These are phyloP conservation scores for Polia nebulosa DNA, from an alignment of 2,888 invertebrate genomes.

Conservation along the genomic window DNA sequence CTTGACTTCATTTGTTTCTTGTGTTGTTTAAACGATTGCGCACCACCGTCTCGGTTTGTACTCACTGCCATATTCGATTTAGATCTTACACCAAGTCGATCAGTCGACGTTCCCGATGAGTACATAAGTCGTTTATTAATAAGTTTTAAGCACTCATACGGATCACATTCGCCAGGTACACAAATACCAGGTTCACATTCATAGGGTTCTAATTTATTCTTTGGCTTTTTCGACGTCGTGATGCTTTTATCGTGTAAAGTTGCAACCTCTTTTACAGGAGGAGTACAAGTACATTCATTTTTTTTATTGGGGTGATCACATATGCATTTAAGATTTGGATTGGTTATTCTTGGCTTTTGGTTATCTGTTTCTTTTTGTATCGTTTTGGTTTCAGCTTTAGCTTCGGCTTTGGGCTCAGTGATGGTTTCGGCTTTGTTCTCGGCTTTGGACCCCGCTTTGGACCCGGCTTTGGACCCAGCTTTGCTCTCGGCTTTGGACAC, in stretches of 20 bases:
- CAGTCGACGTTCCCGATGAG: conserved; percentile 45
- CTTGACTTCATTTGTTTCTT: conserved; percentile 20
- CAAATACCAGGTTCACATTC: conserved; percentile 70
- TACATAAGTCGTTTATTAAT: conserved; percentile 46
- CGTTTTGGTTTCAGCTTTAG: background rate
- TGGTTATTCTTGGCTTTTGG: background rate
- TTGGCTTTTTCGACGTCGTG: background rate
- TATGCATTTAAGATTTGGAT: background rate
- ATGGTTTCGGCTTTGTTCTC: background rate
- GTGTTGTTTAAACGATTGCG: conserved; percentile 40
- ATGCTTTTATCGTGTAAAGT: conserved; percentile 27
- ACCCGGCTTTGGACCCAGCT: background rate
- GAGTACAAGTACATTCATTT: conserved; percentile 4
- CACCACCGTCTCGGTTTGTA: conserved; percentile 36
- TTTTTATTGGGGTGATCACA: background rate
- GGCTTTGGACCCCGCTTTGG: background rate
- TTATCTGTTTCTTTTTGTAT: background rate
- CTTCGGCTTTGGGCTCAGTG: background rate
- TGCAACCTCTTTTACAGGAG: conserved; percentile 10
- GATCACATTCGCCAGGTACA: conserved; percentile 69
- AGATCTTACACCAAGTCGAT: conserved; percentile 29
- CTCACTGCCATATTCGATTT: conserved; percentile 23
- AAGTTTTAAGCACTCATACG: conserved; percentile 58
- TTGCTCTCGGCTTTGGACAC: background rate
- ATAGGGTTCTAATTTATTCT: conserved; percentile 55